Percentiles rank a stretch among this genome's conserved stretches.
Evolutionary conservation across 2,113 vertebrate species (phyloP).

Genomic region (Heptranchias perlo): DNA sequence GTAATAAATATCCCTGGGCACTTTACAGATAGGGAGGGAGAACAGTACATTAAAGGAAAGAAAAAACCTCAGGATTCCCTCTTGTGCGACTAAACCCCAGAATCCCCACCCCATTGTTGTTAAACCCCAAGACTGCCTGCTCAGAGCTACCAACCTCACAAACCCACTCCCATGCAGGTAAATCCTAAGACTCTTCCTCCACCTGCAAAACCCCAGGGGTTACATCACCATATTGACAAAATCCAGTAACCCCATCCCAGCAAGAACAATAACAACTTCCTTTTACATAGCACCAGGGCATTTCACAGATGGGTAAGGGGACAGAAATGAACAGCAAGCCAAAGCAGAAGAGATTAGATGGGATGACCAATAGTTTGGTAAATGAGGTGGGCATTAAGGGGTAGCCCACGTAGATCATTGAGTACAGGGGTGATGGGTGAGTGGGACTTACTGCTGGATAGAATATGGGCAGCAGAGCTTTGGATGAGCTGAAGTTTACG

Average conservation of each 20-base stretch:
- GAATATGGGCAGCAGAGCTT: background rate
- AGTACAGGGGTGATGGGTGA: background rate
- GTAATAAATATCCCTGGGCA: too few relatives aligned
- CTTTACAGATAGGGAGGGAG: too few relatives aligned
- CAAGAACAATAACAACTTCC: background rate
- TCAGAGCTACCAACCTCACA: background rate
- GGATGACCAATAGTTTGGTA: background rate
- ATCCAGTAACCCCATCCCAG: background rate
- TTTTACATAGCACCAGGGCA: background rate
- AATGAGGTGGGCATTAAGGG: background rate
- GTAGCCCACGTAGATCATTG: background rate
- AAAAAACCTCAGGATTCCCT: background rate
- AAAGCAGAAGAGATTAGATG: background rate
- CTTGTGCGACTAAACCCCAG: background rate
- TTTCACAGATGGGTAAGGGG: background rate
- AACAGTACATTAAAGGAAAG: too few relatives aligned
- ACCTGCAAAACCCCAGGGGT: background rate
- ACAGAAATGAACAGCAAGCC: background rate
- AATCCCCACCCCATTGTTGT: background rate
- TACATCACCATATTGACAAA: background rate
- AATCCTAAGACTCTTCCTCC: background rate
- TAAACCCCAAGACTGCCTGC: background rate
- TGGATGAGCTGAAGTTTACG: background rate
- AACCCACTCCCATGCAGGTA: background rate
- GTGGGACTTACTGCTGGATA: background rate